These are phyloP conservation scores for Amiota communis DNA, from an alignment of 2,888 invertebrate genomes.

Conservation along the genomic window DNA sequence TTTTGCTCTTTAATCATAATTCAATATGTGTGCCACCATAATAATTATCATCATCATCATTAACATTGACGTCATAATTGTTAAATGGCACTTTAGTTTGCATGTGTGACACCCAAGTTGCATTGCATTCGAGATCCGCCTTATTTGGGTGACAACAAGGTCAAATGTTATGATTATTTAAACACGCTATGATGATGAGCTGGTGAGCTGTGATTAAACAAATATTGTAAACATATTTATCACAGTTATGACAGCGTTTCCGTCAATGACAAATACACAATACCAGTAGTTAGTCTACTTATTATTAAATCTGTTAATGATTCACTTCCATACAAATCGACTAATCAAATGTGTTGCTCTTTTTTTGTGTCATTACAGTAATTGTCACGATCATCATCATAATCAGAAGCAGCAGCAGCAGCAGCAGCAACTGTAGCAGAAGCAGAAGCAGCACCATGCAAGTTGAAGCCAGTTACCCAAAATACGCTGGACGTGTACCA, in stretches of 20 bases:
- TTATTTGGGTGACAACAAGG: conserved; percentile 56
- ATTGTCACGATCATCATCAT: conserved; percentile 32
- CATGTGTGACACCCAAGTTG: conserved; percentile 40
- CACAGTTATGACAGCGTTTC: conserved; percentile 60
- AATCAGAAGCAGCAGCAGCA: too few relatives aligned
- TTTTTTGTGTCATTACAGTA: conserved; percentile 47
- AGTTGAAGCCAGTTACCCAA: conserved; percentile 70
- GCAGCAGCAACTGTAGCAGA: too few relatives aligned
- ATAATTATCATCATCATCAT: conserved; percentile 54
- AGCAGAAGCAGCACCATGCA: conserved; percentile 59
- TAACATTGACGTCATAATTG: conserved; percentile 32
- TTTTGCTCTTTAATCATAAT: conserved; percentile 25
- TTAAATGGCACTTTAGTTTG: conserved; percentile 57
- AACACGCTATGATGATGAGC: conserved; percentile 36
- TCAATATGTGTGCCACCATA: conserved; percentile 53
- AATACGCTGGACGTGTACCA: conserved; percentile 71
- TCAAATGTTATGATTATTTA: conserved; percentile 52
- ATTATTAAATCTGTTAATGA: conserved; percentile 44
- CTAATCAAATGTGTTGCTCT: conserved; percentile 47
- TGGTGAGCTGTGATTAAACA: conserved; percentile 58
- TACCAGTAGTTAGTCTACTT: background rate
- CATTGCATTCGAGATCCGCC: conserved; percentile 33
- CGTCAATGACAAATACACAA: conserved; percentile 42
- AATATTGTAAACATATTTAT: conserved; percentile 48
- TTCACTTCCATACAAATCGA: conserved; percentile 48